Percentiles rank a stretch among this genome's conserved stretches.
These are phyloP conservation scores for Calameuta filiformis DNA, from an alignment of 2,888 invertebrate genomes.

Conservation along the genomic window DNA sequence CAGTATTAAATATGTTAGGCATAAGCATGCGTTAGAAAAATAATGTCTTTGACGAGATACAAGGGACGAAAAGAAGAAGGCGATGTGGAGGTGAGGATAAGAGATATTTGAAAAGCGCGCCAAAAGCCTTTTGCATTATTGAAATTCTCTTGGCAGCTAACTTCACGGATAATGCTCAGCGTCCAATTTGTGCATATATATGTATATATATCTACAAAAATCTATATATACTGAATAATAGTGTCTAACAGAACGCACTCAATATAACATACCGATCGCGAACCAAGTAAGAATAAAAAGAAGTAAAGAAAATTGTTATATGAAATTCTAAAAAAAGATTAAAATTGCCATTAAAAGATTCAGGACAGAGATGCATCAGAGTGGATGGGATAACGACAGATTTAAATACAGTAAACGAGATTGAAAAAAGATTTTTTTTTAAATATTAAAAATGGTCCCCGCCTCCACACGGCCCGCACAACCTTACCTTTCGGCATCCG, in stretches of 20 bases:
- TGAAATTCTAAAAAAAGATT: neutral
- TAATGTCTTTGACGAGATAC: conserved; percentile 45
- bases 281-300: neutral
- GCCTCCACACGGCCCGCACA: conserved; percentile 60
- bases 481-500: conserved; percentile 38
- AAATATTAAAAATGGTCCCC: conserved; percentile 52
- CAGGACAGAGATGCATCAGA: neutral
- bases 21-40: conserved; percentile 61
- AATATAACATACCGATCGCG: neutral
- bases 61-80: conserved; percentile 37
- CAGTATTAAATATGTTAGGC: neutral
- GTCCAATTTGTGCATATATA: too few relatives aligned
- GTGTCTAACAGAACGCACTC: too few relatives aligned
- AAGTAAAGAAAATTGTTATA: neutral
- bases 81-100: conserved; percentile 50
- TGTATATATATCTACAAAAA: neutral
- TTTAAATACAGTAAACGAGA: neutral
- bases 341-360: neutral
- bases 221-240: neutral
- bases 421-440: conserved; percentile 4
- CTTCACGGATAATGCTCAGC: neutral
- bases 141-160: neutral
- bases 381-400: neutral
- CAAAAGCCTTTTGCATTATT: neutral
- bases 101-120: conserved; percentile 2